Evolutionary conservation across 1,140 invertebrate species (phyloP), one percentile per base, ranked within the genome.

Genomic region (Vollenhovia emeryi): DNA sequence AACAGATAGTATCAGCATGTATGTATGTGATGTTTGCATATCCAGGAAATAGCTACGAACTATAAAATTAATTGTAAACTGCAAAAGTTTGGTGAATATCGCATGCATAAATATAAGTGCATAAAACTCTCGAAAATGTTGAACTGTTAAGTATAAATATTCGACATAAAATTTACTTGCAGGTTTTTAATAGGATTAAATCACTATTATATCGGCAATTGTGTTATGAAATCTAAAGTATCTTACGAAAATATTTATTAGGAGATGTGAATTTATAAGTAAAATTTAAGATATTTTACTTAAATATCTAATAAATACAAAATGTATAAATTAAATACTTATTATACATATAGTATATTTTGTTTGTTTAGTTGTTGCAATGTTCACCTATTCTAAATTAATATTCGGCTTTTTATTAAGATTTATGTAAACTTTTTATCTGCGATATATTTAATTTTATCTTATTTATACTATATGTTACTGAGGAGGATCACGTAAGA

Each of bases 171-270:
- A 55, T 27, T 50, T 30, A 69, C 6, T 21, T 33, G 11, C 21
- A n/a, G n/a, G 52, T 33, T 52, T 36, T 64, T 64, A 40, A 13
- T 71, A 71, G 8, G 11, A 73, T 55, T 52, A 33, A 55, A 30
- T 55, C 7, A 36, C 13, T 50, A 6, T 6, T n/a, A 43, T 48
- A 18, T 0, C 45, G 18, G 30, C 30, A 52, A 13, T 21, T 21
- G 1, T 2, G 50, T 30, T 30, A 0, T 52, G 52, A 71, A 71
- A 71, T 71, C 8, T 52, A 21, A 36, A 69, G 15, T 68, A 48
- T 7, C 8, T n/a, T 18, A n/a, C 33, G 5, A 69, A 52, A 18
- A 71, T 71, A 71, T 71, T 71, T 71, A 71, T 71, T 71, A 24
- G 0, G 6, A 55, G 9, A 73, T 21, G 33, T 36, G 6, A 40